Evolutionary conservation across 2,888 invertebrate genomes (phyloP), one percentile per base, ranked within the genome.

Genomic region (Bimastos eiseni): DNA sequence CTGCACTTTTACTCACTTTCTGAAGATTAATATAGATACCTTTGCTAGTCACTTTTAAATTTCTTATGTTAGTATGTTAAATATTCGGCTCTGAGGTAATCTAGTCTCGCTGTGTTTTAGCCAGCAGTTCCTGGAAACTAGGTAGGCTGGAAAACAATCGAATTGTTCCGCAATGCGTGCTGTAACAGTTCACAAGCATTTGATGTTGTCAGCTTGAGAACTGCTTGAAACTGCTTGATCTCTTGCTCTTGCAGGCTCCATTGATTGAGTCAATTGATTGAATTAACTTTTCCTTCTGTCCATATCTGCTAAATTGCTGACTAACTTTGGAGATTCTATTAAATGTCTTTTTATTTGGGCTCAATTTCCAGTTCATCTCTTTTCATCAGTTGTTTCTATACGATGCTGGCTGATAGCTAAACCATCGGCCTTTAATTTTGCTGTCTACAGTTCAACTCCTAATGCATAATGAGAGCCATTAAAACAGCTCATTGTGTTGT

Each of bases 121-220:
- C n/a, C 17, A 36, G 86, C 86, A 86, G 86, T 37, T 36, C 86
- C 86, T 86, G 86, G 86, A 86, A 86, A 37, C 37, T 86, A 86
- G 86, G 86, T 86, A 86, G 86, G 86, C 34, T 19, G 36, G 37
- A 36, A 86, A 86, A 24, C 24, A 36, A 24, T 37, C 24, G n/a
- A 86, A 86, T n/a, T 70, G n/a, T 70, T 70, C 49, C 13, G 1
- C n/a, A 8, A n/a, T 70, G 70, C n/a, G n/a, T 70, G 34, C 24
- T 36, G 36, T 86, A 37, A 33, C 37, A 86, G 37, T 24, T 24
- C 37, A 24, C 21, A 84, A 36, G 86, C 34, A 86, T 86, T 84
- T 36, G 86, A 86, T 36, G 37, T 86, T 86, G 86, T 86, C 36
- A 1, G 84, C 84, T 30, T 84, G 33, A 84, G 33, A 84, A 36